Evolutionary conservation across 2,797 vertebrate species (phyloP).

Genomic region (Phalanger gymnotis): DNA sequence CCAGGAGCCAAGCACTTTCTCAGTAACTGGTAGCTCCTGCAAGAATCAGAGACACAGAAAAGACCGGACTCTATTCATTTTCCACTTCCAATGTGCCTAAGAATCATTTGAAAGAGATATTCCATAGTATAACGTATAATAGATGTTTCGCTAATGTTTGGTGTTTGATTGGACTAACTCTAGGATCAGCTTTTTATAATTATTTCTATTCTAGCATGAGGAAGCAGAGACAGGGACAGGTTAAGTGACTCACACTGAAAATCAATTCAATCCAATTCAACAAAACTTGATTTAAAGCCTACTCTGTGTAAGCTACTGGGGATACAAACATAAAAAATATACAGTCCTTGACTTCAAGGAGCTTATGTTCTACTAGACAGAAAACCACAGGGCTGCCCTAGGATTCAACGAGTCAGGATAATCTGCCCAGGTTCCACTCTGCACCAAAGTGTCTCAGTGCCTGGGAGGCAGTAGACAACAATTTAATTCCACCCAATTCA

Average conservation of each 20-base stretch:
- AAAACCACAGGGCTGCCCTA: background rate
- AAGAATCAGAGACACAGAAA: background rate
- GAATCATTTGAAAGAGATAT: background rate
- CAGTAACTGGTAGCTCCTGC: background rate
- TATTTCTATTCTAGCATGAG: slow-evolving; percentile 25
- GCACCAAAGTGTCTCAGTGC: background rate
- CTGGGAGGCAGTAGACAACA: background rate
- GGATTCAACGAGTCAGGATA: background rate
- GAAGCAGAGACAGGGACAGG: background rate
- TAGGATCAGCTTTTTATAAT: background rate
- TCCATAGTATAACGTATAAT: rapidly evolving
- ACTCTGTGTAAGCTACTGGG: background rate
- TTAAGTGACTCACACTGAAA: background rate
- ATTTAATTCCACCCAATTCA: background rate
- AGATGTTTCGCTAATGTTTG: rapidly evolving
- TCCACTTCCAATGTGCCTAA: background rate
- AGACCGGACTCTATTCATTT: background rate
- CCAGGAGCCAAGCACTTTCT: slow-evolving; percentile 65
- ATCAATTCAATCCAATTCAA: background rate
- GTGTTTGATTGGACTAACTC: background rate
- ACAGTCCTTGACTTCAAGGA: background rate
- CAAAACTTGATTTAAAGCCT: background rate
- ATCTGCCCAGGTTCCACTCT: background rate
- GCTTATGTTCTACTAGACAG: background rate
- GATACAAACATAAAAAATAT: background rate